These are phyloP conservation scores for Cynocephalus volans DNA, from an alignment of 2,113 vertebrate species.

Conservation along the genomic window DNA sequence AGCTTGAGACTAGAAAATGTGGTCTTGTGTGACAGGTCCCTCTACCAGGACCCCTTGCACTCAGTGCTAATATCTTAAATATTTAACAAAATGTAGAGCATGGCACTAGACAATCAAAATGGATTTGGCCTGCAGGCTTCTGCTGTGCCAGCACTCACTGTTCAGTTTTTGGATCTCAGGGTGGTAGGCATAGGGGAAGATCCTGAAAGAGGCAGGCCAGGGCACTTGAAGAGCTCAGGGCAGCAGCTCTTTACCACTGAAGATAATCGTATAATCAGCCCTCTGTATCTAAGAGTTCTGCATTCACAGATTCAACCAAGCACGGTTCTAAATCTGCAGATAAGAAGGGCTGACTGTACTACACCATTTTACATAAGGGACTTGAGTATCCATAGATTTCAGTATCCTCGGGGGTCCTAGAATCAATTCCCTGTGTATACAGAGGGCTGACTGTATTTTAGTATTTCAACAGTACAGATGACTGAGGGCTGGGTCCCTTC, in stretches of 20 bases:
- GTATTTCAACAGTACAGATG: background rate
- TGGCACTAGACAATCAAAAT: background rate
- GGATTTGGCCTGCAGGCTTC: background rate
- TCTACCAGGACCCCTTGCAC: background rate
- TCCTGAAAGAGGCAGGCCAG: fast-evolving
- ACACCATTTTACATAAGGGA: too few species aligned
- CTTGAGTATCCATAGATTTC: too few species aligned
- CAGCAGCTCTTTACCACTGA: background rate
- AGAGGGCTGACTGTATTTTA: background rate
- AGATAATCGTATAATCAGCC: background rate
- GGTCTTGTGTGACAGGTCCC: background rate
- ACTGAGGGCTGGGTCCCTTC: background rate
- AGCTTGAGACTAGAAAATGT: background rate
- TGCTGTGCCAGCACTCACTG: too few species aligned
- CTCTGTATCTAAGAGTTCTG: too few species aligned
- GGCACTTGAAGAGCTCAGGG: fast-evolving
- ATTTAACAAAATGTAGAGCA: background rate
- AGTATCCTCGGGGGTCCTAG: too few species aligned
- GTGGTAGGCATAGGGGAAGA: background rate
- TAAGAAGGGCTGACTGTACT: too few species aligned
- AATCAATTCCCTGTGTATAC: too few species aligned
- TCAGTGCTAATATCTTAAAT: background rate
- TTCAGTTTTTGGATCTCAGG: background rate
- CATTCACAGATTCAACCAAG: too few species aligned
- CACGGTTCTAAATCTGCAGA: too few species aligned